phyloP scores from a whole-genome alignment of 2,888 invertebrate genomes.

The Helleia helle region DNA sequence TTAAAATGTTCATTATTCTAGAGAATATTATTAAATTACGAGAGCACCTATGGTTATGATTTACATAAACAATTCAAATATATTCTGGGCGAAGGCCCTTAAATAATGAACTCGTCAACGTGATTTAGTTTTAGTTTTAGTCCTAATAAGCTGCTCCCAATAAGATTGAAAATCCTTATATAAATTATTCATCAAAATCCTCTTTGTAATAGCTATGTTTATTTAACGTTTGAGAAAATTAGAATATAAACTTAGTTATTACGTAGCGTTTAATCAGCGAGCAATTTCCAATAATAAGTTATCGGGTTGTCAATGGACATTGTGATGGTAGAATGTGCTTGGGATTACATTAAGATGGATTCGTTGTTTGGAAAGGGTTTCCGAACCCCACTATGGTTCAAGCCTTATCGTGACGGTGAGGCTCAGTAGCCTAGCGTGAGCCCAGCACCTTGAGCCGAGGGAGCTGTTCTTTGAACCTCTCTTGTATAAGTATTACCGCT shows the following conservation, averaged over 20 bases:
- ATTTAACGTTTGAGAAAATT: constrained; percentile 16
- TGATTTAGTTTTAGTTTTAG: constrained; percentile 21
- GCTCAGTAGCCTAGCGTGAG: too few species aligned
- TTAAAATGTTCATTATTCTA: too few species aligned
- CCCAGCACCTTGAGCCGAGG: too few species aligned
- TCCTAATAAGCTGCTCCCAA: constrained; percentile 21
- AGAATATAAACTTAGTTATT: constrained; percentile 8
- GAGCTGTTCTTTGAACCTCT: too few species aligned
- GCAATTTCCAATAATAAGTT: neutral
- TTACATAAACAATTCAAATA: constrained; percentile 9
- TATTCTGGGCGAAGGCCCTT: constrained; percentile 3
- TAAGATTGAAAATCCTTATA: constrained; percentile 20
- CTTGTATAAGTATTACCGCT: too few species aligned
- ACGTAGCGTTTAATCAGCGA: neutral
- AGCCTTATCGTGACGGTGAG: too few species aligned
- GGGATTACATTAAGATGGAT: too few species aligned
- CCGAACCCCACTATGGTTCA: too few species aligned
- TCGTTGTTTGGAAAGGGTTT: too few species aligned
- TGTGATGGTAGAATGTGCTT: neutral
- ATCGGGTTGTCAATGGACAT: neutral
- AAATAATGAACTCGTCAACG: constrained; percentile 12
- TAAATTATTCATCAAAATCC: constrained; percentile 24
- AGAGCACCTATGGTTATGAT: constrained; percentile 2
- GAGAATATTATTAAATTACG: neutral
- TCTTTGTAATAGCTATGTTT: constrained; percentile 21